These are phyloP conservation scores for Zaprionus bogoriensis DNA, from an alignment of 2,888 invertebrate species.

Conservation along the genomic window DNA sequence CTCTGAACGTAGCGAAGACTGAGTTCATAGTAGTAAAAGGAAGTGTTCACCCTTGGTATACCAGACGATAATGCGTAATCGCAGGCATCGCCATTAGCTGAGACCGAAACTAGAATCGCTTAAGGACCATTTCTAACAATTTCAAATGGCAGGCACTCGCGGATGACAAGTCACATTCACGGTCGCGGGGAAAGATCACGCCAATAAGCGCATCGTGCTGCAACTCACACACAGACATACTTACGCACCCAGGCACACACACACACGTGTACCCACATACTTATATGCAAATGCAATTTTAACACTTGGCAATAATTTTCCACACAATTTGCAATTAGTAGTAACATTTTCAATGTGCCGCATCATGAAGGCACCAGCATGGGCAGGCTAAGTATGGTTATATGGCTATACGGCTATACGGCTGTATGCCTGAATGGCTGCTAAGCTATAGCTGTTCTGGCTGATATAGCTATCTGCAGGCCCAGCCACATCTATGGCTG, in stretches of 20 bases:
- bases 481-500: conserved; percentile 28
- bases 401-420: conserved; percentile 3
- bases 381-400: conserved; percentile 2
- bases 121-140: neutral
- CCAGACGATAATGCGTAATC: no score
- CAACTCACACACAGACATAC: no score
- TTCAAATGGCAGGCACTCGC: neutral
- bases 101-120: neutral
- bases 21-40: no score
- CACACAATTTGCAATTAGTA: conserved; percentile 77
- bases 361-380: conserved; percentile 70
- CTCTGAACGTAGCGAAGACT: neutral
- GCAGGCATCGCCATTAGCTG: neutral
- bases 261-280: conserved; percentile 31
- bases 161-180: conserved; percentile 7
- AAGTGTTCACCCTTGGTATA: no score
- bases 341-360: conserved; percentile 64
- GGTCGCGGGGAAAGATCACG: neutral
- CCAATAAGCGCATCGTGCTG: conserved; percentile 11
- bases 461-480: no score
- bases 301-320: conserved; percentile 67
- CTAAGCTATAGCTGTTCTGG: neutral
- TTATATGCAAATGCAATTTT: conserved; percentile 65
- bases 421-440: neutral
- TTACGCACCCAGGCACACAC: neutral